phyloP scores from a whole-genome alignment of 2,113 vertebrate species.

The Pseudonaja textilis region DNA sequence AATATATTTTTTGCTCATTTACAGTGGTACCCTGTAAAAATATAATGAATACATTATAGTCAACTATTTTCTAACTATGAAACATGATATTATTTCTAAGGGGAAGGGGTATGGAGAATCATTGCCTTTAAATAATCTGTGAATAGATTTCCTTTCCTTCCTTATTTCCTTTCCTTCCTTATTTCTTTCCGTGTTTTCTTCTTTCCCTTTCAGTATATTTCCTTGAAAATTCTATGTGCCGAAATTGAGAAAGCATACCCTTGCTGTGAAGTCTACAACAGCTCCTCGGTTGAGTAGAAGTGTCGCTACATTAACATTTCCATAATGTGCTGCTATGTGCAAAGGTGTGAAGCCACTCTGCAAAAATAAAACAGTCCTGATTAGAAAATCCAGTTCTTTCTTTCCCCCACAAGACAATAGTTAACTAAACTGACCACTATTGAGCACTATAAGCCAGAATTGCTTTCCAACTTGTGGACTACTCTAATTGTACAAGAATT shows the following conservation, averaged over 20 bases:
- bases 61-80: slow-evolving; percentile 8
- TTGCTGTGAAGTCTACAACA: slow-evolving; percentile 92
- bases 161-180: neutral
- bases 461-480: neutral
- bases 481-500: neutral
- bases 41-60: rapidly evolving
- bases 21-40: slow-evolving; percentile 2
- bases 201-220: neutral
- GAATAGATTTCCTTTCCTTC: neutral
- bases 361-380: slow-evolving; percentile 40
- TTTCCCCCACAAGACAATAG: rapidly evolving
- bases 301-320: slow-evolving; percentile 93
- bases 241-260: slow-evolving; percentile 70
- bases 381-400: neutral
- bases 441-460: neutral
- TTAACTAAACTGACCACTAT: neutral
- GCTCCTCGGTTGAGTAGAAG: slow-evolving; percentile 94
- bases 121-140: neutral
- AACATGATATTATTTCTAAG: neutral
- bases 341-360: slow-evolving; percentile 96
- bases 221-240: neutral
- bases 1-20: rapidly evolving
- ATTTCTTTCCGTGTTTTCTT: neutral
- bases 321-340: slow-evolving; percentile 94
- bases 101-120: neutral